phyloP scores from a whole-genome alignment of 2,797 vertebrate species.

The Tapera naevia region DNA sequence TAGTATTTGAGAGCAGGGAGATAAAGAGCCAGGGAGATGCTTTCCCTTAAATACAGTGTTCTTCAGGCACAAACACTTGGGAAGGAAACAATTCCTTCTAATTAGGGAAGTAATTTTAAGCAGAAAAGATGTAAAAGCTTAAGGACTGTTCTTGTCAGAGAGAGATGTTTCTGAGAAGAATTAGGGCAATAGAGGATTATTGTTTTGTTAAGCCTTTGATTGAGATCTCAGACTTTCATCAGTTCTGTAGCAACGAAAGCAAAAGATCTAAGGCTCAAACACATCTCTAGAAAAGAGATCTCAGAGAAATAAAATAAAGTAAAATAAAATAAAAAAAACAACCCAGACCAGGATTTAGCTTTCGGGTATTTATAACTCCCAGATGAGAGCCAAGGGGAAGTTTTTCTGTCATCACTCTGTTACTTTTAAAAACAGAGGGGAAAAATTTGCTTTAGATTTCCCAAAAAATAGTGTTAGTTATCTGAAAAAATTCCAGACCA shows the following conservation, averaged over 20 bases:
- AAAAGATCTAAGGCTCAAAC: slow-evolving; percentile 34
- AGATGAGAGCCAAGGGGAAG: neutral
- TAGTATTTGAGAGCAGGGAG: neutral
- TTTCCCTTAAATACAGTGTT: slow-evolving; percentile 27
- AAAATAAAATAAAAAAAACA: neutral
- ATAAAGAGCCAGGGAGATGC: neutral
- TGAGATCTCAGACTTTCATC: slow-evolving; percentile 75
- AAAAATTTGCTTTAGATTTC: slow-evolving; percentile 7
- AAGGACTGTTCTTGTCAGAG: slow-evolving; percentile 65
- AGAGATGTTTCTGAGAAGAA: slow-evolving; percentile 71
- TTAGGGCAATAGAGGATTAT: slow-evolving; percentile 76
- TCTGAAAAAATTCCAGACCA: slow-evolving; percentile 45
- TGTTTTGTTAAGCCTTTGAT: slow-evolving; percentile 78
- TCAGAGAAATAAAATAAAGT: slow-evolving; percentile 31
- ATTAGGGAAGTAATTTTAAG: slow-evolving; percentile 74
- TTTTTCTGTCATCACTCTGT: neutral
- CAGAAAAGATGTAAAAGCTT: slow-evolving; percentile 68
- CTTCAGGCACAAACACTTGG: slow-evolving; percentile 18
- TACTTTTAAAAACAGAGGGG: neutral
- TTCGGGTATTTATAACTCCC: slow-evolving; percentile 22
- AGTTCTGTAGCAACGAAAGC: slow-evolving; percentile 50
- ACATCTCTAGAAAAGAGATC: slow-evolving; percentile 30
- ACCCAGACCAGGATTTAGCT: neutral
- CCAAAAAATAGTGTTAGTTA: neutral
- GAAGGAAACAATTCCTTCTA: slow-evolving; percentile 68